Evolutionary conservation across 2,888 invertebrate genomes (phyloP), one percentile per base, ranked within the genome.

Genomic region (Folsomia manolachei): DNA sequence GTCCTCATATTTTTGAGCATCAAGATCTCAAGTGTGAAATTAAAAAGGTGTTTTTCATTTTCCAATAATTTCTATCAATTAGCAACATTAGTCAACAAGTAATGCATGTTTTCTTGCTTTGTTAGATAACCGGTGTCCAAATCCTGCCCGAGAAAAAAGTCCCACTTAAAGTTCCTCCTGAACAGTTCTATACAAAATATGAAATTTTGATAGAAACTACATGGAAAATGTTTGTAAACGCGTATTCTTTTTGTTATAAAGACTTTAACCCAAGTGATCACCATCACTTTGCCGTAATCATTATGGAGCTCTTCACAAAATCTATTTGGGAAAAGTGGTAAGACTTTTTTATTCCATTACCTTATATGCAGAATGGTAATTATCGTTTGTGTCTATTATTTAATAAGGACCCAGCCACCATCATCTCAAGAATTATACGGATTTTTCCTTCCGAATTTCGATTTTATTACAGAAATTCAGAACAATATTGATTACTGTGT

Each of bases 241-340:
- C 74, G 0, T 77, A 79, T 64, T 73, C 79, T 19, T 77, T 75
- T 27, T 79, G 79, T 39, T 79, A 63, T 52, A 39, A 73, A 39
- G 72, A 79, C 23, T 79, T 79, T 39, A 62, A 66, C 1, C 53
- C 71, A 1, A 79, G 77, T 70, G 79, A 79, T 23, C 79, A 79
- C 63, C 79, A 79, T 27, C 71, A 72, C 25, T 79, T 76, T 63
- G 53, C 77, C 1, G 67, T 75, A 0, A 52, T 75, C 1, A 75
- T 77, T 53, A 62, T 79, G 63, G 71, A 73, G 25, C 69, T 77
- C 2, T 79, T 79, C 51, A 77, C 74, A 19, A 72, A 72, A 24
- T 70, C 76, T 0, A 77, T 79, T 60, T 79, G 76, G 52, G 76
- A 79, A 69, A 79, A 79, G 73, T 79, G 79, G 78, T 75, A 60